phyloP scores from a whole-genome alignment of 2,113 vertebrate genomes.

The Pachyramphus minor region DNA sequence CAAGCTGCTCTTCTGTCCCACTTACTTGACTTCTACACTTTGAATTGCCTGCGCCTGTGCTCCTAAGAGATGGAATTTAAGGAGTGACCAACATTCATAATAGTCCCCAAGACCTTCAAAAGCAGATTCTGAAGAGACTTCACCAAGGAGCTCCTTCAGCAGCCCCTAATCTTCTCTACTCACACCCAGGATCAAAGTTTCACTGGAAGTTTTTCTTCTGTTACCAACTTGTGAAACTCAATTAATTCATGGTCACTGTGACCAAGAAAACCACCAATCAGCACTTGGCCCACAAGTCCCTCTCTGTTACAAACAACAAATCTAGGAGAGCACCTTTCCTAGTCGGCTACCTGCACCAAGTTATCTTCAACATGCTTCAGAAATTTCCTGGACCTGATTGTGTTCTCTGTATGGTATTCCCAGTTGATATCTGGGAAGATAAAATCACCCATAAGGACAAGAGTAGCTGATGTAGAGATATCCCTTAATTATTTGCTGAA shows the following conservation, averaged over 20 bases:
- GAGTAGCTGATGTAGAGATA: background rate
- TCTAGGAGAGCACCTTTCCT: background rate
- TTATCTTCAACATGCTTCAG: background rate
- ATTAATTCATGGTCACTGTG: background rate
- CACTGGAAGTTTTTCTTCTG: background rate
- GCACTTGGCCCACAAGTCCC: background rate
- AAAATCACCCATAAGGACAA: background rate
- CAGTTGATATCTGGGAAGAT: background rate
- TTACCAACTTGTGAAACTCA: background rate
- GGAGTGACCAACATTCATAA: background rate
- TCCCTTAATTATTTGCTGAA: background rate
- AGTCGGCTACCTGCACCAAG: rapidly evolving
- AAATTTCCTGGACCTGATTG: background rate
- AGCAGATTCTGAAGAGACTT: background rate
- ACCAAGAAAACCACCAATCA: background rate
- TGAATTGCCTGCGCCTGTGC: background rate
- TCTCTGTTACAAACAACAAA: background rate
- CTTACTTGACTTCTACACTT: background rate
- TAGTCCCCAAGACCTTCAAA: background rate
- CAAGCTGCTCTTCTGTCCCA: background rate
- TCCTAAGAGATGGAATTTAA: background rate
- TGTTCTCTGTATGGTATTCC: background rate
- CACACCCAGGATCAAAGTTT: background rate
- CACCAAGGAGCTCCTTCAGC: background rate
- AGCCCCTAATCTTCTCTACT: background rate